Evolutionary conservation across 2,888 invertebrate genomes (phyloP).

Genomic region (Dorcus hopei): DNA sequence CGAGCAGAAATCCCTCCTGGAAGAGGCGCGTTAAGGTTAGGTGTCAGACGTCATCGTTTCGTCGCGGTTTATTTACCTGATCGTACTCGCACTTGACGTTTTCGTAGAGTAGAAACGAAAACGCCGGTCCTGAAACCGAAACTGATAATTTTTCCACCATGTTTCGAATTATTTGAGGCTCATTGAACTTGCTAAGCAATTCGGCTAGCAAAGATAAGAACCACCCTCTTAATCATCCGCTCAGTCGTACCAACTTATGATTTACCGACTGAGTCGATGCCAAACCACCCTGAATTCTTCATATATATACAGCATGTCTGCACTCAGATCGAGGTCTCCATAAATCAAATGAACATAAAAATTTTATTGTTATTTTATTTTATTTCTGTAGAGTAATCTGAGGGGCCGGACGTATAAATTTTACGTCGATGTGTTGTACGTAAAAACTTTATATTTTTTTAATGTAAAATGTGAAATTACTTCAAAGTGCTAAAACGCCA

Average conservation of each 20-base stretch:
- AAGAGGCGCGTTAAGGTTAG: slow-evolving; percentile 26
- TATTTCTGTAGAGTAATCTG: too few relatives aligned
- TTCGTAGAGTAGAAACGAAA: slow-evolving; percentile 66
- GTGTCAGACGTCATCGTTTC: background rate
- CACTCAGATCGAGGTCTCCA: too few relatives aligned
- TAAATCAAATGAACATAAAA: too few relatives aligned
- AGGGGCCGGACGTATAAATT: too few relatives aligned
- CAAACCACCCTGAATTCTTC: too few relatives aligned
- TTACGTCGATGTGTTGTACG: too few relatives aligned
- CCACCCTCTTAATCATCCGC: background rate
- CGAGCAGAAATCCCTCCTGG: slow-evolving; percentile 63
- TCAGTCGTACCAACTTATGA: slow-evolving; percentile 3
- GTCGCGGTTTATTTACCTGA: slow-evolving; percentile 53
- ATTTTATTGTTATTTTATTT: too few relatives aligned
- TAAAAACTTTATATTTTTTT: too few relatives aligned
- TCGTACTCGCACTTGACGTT: slow-evolving; percentile 59
- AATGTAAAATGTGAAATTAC: too few relatives aligned
- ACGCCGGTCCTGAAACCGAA: slow-evolving; percentile 56
- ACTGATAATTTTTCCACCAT: slow-evolving; percentile 40
- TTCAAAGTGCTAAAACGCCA: too few relatives aligned
- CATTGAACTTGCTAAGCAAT: background rate
- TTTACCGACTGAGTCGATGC: background rate
- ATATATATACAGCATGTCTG: too few relatives aligned
- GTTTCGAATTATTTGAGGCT: slow-evolving; percentile 17
- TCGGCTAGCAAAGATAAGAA: too few relatives aligned